Base-by-base conservation (phyloP, 1,140 invertebrate species). In the Mercenaria mercenaria region DNA sequence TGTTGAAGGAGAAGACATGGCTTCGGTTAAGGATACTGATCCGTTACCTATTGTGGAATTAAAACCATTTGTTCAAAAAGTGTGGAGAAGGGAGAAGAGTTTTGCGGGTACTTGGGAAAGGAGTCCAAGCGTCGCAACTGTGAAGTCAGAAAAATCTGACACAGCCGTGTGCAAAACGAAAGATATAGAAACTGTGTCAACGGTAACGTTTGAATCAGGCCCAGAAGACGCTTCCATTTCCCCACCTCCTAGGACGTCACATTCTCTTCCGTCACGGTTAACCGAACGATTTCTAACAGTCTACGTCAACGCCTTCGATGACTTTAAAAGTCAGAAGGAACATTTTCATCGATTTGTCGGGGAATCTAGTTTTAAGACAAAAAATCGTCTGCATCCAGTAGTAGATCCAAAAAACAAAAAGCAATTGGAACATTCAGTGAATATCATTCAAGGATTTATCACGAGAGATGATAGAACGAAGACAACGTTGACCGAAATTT, bases 31-130 rank as follows among this genome's bases (percentile, higher is more conserved):
- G 29, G 76, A 88, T 2, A 88, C 74, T 13, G 92, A 93, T 41
- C 91, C 92, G 0, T 74, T 93, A 61, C 92, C 92, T 29, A 93
- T 93, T 47, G 92, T 93, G 29, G 92, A 93, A 79, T 59, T 93
- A 56, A 93, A 93, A 88, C 92, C 92, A 0, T 93, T 93, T 74
- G 92, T 93, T 20, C 90, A 91, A 74, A 91, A 93, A 87, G 92
- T 93, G 64, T 93, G 92, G 92, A 76, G 92, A 34, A 52, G 92
- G 37, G 92, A 93, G 43, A 93, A 92, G 47, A 93, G 92, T 87
- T 88, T 93, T 23, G 91, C 91, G 0, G 64, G 74, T 52, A 89
- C 86, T 52, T 91, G 86, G 39, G 90, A 92, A 37, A 84, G 87
- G 50, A 72, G 77, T 20, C 74, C 89, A 4, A 72, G 81, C 34